Conservation (phyloP, 2,113 vertebrate genomes). For the Baryphthengus martii region DNA sequence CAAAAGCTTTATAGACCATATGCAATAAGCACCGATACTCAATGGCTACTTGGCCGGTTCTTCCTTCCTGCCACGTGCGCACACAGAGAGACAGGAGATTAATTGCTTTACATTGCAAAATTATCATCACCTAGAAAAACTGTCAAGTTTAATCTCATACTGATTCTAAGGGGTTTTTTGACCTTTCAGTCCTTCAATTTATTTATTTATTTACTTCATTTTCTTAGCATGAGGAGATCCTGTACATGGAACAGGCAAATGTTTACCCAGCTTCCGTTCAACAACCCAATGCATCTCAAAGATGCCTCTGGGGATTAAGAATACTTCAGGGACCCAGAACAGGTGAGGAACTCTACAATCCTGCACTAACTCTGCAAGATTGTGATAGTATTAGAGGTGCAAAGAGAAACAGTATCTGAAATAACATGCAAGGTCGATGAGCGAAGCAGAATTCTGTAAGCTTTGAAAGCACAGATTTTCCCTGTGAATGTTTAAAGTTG, state of each 20-base stretch:
- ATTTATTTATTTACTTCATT: not conserved
- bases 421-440: not conserved
- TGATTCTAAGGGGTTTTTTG: not conserved
- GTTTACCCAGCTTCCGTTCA: not conserved
- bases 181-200: not conserved
- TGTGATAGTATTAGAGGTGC: not conserved
- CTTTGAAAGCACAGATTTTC: not conserved
- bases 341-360: not conserved
- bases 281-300: not conserved
- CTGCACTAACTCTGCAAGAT: not conserved
- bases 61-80: rapidly evolving
- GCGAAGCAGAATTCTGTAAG: not conserved
- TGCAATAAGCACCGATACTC: not conserved
- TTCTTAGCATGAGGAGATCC: not conserved
- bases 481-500: not conserved
- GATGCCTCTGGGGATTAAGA: not conserved
- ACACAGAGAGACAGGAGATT: not conserved
- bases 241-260: not conserved
- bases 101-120: not conserved
- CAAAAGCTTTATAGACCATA: not conserved
- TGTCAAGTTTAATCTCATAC: not conserved
- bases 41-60: not conserved
- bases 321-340: not conserved
- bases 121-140: not conserved
- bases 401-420: not conserved